A percentile compares a stretch with the other conserved stretches of the same genome.
Conservation (phyloP, 2,888 invertebrate species). For the Chironomus riparius region DNA sequence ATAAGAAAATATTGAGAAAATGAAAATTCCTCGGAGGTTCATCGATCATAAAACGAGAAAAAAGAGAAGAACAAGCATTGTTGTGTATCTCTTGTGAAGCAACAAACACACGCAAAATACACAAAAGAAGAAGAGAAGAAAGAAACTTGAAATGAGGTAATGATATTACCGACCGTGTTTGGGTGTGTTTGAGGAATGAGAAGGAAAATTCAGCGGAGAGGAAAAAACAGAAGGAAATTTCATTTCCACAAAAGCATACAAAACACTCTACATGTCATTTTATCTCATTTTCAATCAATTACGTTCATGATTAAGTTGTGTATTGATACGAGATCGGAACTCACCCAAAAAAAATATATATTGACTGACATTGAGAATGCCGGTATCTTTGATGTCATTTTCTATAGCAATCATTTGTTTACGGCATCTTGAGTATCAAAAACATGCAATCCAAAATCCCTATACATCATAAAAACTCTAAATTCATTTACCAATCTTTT, state of each 20-base stretch:
- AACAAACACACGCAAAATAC: neutral
- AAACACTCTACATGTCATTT: neutral
- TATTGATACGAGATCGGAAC: too few species aligned
- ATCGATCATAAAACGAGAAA: neutral
- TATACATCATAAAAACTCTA: too few species aligned
- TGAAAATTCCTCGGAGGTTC: slow-evolving; percentile 2
- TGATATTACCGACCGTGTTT: too few species aligned
- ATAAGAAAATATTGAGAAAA: neutral
- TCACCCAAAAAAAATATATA: too few species aligned
- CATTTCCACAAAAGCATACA: neutral
- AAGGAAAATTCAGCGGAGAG: too few species aligned
- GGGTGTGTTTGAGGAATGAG: too few species aligned
- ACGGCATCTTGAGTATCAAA: too few species aligned
- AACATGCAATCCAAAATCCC: too few species aligned
- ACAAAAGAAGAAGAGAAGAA: neutral
- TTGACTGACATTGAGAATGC: too few species aligned
- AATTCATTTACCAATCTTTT: too few species aligned
- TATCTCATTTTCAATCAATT: neutral
- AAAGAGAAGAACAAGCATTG: neutral
- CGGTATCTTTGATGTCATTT: too few species aligned
- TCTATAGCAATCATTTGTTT: too few species aligned
- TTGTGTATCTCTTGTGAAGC: neutral
- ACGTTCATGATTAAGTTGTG: neutral
- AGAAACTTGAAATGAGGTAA: neutral
- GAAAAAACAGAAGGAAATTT: neutral